A percentile compares a stretch with the other conserved stretches of the same genome.
These are phyloP conservation scores for Mamestra brassicae DNA, from an alignment of 2,888 invertebrate species.

Conservation along the genomic window DNA sequence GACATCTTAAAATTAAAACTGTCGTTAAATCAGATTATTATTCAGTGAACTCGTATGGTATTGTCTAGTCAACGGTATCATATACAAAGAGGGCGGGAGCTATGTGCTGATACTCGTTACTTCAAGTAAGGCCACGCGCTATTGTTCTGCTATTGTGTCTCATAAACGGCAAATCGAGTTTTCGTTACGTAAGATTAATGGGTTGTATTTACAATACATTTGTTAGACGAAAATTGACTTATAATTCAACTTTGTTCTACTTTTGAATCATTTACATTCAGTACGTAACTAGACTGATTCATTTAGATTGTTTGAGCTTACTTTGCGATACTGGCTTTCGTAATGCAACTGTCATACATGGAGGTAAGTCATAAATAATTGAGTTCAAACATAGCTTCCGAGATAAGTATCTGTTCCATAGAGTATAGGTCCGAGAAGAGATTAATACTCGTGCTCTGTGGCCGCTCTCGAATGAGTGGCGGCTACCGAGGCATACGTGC, in stretches of 20 bases:
- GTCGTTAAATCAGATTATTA: conserved; percentile 51
- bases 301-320: conserved; percentile 68
- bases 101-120: conserved; percentile 63
- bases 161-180: conserved; percentile 67
- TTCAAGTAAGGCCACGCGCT: conserved; percentile 65
- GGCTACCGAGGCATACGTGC: conserved; percentile 65
- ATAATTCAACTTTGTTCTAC: conserved; percentile 59
- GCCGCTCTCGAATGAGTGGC: conserved; percentile 72
- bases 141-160: conserved; percentile 69
- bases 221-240: conserved; percentile 62
- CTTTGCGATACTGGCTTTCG: conserved; percentile 71
- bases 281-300: conserved; percentile 65
- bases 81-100: conserved; percentile 55
- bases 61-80: conserved; percentile 44
- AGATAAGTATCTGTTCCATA: conserved; percentile 78
- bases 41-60: conserved; percentile 52
- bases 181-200: conserved; percentile 67
- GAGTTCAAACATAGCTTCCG: conserved; percentile 79
- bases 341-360: conserved; percentile 77
- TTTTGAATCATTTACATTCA: conserved; percentile 57
- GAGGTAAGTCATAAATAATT: conserved; percentile 79
- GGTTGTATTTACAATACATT: conserved; percentile 63
- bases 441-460: conserved; percentile 64
- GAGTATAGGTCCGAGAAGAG: conserved; percentile 72
- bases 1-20: conserved; percentile 56